These are phyloP conservation scores for Cirrhinus mrigala DNA, from an alignment of 2,797 vertebrate species.

Conservation along the genomic window DNA sequence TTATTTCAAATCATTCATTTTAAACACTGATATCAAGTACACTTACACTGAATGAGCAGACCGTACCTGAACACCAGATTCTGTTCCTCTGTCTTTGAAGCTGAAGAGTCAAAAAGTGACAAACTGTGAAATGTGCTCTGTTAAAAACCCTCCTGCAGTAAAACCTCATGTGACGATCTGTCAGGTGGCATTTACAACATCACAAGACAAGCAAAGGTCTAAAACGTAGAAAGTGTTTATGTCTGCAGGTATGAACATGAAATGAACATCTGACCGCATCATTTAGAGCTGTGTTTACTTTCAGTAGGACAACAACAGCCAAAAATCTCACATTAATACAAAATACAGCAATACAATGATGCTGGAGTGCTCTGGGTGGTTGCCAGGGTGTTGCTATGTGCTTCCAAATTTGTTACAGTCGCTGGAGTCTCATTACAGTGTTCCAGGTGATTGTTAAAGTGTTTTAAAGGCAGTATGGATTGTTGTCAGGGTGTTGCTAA, in stretches of 20 bases:
- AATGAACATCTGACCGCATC: too few relatives aligned
- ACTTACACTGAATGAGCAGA: not conserved
- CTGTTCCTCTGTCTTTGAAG: not conserved
- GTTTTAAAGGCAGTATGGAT: too few relatives aligned
- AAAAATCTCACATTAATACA: not conserved
- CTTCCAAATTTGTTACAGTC: too few relatives aligned
- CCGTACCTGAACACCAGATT: not conserved
- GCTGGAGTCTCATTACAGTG: not conserved
- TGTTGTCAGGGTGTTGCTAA: not conserved
- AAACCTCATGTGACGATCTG: not conserved
- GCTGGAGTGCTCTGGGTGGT: not conserved
- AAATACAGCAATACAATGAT: not conserved
- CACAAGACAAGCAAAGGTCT: constrained; percentile 12
- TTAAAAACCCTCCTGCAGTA: not conserved
- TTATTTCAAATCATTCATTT: not conserved
- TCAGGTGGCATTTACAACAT: constrained; percentile 6
- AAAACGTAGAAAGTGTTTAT: not conserved
- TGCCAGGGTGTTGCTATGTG: not conserved
- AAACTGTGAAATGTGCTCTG: fast-evolving
- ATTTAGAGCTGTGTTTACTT: not conserved
- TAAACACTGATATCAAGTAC: not conserved
- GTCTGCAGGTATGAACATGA: not conserved
- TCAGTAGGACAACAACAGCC: not conserved
- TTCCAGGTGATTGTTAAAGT: not conserved
- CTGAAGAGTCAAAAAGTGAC: not conserved